A percentile compares a stretch with the other conserved stretches of the same genome.
Conservation (phyloP, 1,140 invertebrate species). For the Araneus ventricosus region DNA sequence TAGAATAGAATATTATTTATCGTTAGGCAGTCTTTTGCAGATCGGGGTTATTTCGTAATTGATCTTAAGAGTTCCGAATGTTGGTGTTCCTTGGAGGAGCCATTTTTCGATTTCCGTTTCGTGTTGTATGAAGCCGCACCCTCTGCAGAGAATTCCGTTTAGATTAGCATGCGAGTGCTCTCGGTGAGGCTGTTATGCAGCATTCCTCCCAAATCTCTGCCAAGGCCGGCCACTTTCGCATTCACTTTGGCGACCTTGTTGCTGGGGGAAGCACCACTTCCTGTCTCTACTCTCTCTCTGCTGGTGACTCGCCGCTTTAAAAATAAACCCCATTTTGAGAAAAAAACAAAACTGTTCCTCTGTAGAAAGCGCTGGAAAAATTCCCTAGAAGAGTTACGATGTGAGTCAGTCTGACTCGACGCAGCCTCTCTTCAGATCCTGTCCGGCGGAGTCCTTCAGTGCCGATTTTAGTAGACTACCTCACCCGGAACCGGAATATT, state of each 20-base stretch:
- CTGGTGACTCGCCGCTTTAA: not conserved
- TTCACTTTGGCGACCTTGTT: slow-evolving; percentile 54
- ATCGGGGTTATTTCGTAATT: no score
- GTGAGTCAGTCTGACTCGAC: no score
- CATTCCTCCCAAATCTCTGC: slow-evolving; percentile 56
- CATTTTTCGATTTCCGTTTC: not conserved
- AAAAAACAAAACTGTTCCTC: not conserved
- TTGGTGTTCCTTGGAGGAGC: no score
- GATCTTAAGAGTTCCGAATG: no score
- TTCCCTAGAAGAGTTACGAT: not conserved
- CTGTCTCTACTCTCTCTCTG: slow-evolving; percentile 36
- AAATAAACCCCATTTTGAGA: slow-evolving; percentile 2
- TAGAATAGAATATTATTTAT: no score
- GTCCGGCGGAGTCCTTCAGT: no score
- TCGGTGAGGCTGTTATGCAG: slow-evolving; percentile 32
- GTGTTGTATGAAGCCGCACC: slow-evolving; percentile 12
- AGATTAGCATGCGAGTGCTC: slow-evolving; percentile 30
- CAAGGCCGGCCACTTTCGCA: slow-evolving; percentile 61
- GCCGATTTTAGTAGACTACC: no score
- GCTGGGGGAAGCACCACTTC: slow-evolving; percentile 58
- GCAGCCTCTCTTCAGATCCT: no score
- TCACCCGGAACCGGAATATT: no score
- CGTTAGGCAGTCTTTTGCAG: no score
- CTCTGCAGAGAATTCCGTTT: slow-evolving; percentile 21
- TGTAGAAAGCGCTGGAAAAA: not conserved